A percentile compares a stretch with the other conserved stretches of the same genome.
phyloP scores from a whole-genome alignment of 2,797 vertebrate genomes.

The Gymnothorax reevesii region DNA sequence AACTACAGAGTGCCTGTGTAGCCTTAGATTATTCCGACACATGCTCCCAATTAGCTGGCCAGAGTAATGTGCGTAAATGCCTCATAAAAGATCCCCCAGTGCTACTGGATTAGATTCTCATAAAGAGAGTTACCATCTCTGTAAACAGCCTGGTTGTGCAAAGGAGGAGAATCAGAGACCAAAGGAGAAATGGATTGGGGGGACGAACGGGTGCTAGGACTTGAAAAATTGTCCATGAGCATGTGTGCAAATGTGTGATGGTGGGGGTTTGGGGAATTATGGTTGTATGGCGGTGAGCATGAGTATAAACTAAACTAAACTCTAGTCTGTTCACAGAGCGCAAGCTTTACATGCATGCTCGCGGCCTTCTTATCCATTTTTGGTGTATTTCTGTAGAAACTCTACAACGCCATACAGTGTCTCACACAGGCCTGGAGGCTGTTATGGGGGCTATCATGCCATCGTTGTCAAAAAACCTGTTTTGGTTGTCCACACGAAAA shows the following conservation, averaged over 20 bases:
- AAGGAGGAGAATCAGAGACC: conserved; percentile 33
- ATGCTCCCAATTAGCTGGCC: conserved; percentile 87
- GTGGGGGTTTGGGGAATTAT: neutral
- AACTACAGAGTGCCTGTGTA: conserved; percentile 79
- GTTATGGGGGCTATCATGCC: no score
- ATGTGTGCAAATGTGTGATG: neutral
- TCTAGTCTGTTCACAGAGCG: no score
- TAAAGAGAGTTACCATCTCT: conserved; percentile 86
- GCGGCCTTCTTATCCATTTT: no score
- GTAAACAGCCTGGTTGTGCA: conserved; percentile 72
- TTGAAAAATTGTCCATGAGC: neutral
- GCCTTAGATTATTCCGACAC: conserved; percentile 79
- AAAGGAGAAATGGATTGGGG: conserved; percentile 27
- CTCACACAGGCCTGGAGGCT: no score
- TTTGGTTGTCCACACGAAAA: no score
- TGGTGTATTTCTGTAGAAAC: no score
- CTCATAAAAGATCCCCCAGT: conserved; percentile 86
- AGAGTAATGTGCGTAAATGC: conserved; percentile 84
- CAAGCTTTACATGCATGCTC: no score
- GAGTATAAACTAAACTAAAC: no score
- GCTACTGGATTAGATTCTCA: conserved; percentile 85
- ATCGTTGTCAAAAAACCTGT: no score
- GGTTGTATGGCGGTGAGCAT: neutral
- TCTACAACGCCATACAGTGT: no score
- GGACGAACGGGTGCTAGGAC: conserved; percentile 16